Percentiles rank a stretch among this genome's conserved stretches.
Evolutionary conservation across 1,140 invertebrate species (phyloP).

Genomic region (Euborellia annulipes): DNA sequence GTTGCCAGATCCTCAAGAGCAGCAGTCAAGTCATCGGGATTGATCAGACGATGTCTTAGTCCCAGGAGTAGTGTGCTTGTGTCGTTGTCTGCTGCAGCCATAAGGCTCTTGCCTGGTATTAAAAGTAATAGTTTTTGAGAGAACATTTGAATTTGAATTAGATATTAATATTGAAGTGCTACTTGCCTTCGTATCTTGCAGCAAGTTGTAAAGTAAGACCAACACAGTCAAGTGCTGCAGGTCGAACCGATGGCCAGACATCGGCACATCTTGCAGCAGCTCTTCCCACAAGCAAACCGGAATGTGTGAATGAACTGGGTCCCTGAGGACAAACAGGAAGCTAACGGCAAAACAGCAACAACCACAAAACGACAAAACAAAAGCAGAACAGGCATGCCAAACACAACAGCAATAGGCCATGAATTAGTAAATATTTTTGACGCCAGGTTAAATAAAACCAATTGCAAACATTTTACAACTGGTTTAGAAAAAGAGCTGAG

Average conservation of each 20-base stretch:
- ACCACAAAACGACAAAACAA: neutral
- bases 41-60: no score
- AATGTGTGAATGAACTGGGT: constrained; percentile 49
- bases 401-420: no score
- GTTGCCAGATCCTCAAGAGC: neutral
- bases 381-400: neutral
- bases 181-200: constrained; percentile 43
- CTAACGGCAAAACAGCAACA: no score
- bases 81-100: no score
- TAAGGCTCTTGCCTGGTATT: no score
- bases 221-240: constrained; percentile 44
- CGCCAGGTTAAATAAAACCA: no score
- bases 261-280: constrained; percentile 63
- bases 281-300: constrained; percentile 55
- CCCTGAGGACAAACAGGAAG: constrained; percentile 17
- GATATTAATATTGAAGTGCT: neutral
- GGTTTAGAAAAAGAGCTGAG: no score
- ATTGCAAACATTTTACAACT: no score
- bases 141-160: no score
- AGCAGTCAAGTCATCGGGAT: neutral
- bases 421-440: no score
- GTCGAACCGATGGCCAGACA: constrained; percentile 37
- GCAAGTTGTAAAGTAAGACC: constrained; percentile 44
- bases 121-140: constrained; percentile 10
- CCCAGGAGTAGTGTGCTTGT: no score